Evolutionary conservation across 1,140 invertebrate genomes (phyloP), one percentile per base, ranked within the genome.

Genomic region (Temnothorax curvispinosus): DNA sequence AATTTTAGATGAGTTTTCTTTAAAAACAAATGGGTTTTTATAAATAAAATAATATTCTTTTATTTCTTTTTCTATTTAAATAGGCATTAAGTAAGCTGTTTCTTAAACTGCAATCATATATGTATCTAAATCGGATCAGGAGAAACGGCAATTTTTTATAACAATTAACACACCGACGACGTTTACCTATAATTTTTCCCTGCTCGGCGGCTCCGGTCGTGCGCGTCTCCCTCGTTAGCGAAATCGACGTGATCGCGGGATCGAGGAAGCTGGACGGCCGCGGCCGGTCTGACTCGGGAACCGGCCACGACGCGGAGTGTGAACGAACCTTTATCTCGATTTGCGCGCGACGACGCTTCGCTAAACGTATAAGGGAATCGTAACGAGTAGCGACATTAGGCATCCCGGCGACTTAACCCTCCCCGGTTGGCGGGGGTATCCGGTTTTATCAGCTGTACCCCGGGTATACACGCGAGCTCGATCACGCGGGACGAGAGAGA

Each of bases 311-410:
- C 47, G 32, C 32, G 15, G 50, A 82, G 85, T 81, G 88, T 87
- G 87, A 90, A 90, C 85, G 89, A 89, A 90, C 78, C 85, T 90
- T 90, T 89, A 90, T 89, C 89, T 87, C 62, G 86, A 89, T 87
- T 76, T 75, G 47, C 41, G 69, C 52, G 60, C 62, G 64, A 41
- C 41, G 65, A 50, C 32, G 44, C 56, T 11, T 9, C 52, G 72
- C 90, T 87, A 91, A 75, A 75, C 90, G 85, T 91, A 92, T 92
- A 92, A 91, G 91, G 91, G 86, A 92, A 92, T 87, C 89, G 91
- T 92, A 92, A 91, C 91, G 91, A 92, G 91, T 90, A 92, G 91
- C 89, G 81, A 91, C 88, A 91, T 89, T 91, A 91, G 90, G 88
- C 90, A 91, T 91, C 65, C 38, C 85, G 76, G 56, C 80, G 41